Evolutionary conservation across 2,888 invertebrate genomes (phyloP), one percentile per base, ranked within the genome.

Genomic region (Diarsia dahlii): DNA sequence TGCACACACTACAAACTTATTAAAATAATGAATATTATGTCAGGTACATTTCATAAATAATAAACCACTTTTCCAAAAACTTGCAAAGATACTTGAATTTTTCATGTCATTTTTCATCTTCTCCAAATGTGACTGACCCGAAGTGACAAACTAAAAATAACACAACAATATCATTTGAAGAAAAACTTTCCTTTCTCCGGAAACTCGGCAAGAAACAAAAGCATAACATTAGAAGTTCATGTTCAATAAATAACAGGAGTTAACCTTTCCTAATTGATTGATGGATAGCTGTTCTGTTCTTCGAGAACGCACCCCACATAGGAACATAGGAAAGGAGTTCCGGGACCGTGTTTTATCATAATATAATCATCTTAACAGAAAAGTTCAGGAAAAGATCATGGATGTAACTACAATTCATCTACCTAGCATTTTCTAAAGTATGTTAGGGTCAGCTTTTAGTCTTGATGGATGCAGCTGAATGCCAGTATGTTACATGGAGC

Each of bases 261-360:
- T 86, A 88, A 88, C 84, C 86, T 67, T 80, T 84, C 81, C 83
- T 91, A 91, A 91, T 91, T 90, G 90, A 90, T 90, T 91, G 91
- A 91, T 91, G 89, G 91, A 89, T 90, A 85, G 82, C 81, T 88
- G 83, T 89, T 89, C 75, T 77, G 69, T 70, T 65, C 73, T 67
- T 65, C 58, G 71, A 18, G 62, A 82, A 76, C 76, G 54, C 74
- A 76, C 71, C 58, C 28, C 58, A 64, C 46, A 48, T 13, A 39
- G 39, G 39, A 23, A 28, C 54, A 34, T 62, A 64, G 18, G 46
- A 60, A 64, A 64, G 18, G 46, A 60, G 68, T 65, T 81, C 23
- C 15, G 50, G 45, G 58, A 52, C 67, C 50, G 50, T 48, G 63
- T 50, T 80, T 71, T 84, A 56, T n/a, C 58, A 58, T 70, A 73